phyloP scores from a whole-genome alignment of 2,888 invertebrate genomes.

The Agrochola circellaris region DNA sequence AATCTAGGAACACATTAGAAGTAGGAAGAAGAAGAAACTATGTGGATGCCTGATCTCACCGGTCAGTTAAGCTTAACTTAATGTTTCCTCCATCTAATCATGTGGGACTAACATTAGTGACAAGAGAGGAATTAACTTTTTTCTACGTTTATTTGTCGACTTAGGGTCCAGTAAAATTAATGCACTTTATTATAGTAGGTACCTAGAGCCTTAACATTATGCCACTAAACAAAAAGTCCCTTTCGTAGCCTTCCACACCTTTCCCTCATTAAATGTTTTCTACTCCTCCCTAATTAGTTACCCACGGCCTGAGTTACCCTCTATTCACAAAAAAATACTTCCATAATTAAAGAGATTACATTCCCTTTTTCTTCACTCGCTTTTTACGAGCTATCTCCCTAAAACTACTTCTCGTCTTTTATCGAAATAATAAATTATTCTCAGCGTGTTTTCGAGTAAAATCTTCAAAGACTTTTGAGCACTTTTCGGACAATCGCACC shows the following conservation, averaged over 20 bases:
- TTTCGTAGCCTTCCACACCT: background rate
- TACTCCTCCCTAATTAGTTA: background rate
- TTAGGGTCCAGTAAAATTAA: background rate
- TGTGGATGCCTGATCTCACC: background rate
- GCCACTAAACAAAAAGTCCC: background rate
- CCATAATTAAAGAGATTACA: conserved; percentile 22
- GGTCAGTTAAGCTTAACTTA: background rate
- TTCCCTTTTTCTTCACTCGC: background rate
- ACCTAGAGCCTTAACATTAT: background rate
- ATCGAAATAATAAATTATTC: conserved; percentile 34
- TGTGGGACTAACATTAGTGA: background rate
- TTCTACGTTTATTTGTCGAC: background rate
- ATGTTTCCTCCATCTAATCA: background rate
- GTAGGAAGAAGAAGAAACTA: background rate
- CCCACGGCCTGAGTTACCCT: no score
- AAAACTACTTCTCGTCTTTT: conserved; percentile 7
- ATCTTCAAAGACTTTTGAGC: conserved; percentile 14
- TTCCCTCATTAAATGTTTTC: background rate
- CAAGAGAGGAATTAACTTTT: background rate
- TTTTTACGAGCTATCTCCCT: background rate
- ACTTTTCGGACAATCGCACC: conserved; percentile 28
- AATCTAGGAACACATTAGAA: background rate
- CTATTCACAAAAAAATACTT: background rate
- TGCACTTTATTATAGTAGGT: no score
- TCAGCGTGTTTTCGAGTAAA: conserved; percentile 19